phyloP scores from a whole-genome alignment of 2,113 vertebrate species.

The Rhinogobius similis region DNA sequence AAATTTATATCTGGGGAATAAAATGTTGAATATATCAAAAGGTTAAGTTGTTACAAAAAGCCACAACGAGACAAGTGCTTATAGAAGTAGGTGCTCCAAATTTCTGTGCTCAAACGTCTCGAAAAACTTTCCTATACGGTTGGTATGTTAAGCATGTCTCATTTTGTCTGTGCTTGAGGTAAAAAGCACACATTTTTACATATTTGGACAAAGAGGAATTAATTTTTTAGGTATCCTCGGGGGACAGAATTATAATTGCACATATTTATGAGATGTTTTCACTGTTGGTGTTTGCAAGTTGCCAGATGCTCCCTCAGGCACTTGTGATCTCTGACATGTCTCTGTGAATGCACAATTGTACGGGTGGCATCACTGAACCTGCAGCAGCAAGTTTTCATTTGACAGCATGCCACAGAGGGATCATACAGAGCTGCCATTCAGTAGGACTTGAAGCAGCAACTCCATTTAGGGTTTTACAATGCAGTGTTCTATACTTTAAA shows the following conservation, averaged over 20 bases:
- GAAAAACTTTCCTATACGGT: not conserved
- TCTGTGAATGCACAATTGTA: not conserved
- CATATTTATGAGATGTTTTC: slow-evolving; percentile 22
- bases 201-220: slow-evolving; percentile 15
- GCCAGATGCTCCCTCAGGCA: slow-evolving; percentile 22
- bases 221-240: not conserved
- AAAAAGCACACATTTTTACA: not conserved
- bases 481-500: not conserved
- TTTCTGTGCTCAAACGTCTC: slow-evolving; percentile 8
- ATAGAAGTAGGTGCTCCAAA: not conserved
- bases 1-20: slow-evolving; percentile 29
- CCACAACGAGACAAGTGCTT: not conserved
- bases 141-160: slow-evolving; percentile 10
- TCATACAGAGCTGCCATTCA: not conserved
- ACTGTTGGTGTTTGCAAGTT: slow-evolving; percentile 19
- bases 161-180: not conserved
- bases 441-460: not conserved
- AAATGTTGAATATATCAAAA: slow-evolving; percentile 20
- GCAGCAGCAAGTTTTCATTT: slow-evolving; percentile 21
- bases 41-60: slow-evolving; percentile 12
- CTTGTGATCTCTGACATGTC: slow-evolving; percentile 17
- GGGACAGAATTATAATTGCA: slow-evolving; percentile 39
- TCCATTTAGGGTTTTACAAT: not conserved
- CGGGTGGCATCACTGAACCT: slow-evolving; percentile 8
- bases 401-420: not conserved